Conservation (phyloP, 2,888 invertebrate genomes). For the Bellardia bayeri region DNA sequence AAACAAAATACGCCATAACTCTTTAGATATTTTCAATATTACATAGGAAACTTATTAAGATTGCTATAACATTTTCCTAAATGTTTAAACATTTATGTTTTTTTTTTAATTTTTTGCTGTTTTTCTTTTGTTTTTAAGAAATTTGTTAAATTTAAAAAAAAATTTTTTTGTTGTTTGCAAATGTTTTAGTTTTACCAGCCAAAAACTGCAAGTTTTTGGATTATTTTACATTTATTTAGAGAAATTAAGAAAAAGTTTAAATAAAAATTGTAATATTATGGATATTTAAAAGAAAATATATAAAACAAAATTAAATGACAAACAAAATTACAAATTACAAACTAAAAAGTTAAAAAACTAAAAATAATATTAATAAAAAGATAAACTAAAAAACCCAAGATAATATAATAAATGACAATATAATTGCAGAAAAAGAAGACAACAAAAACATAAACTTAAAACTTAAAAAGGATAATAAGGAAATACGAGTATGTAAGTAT, state of each 20-base stretch:
- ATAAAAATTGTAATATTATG: slow-evolving; percentile 45
- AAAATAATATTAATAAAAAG: slow-evolving; percentile 41
- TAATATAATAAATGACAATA: slow-evolving; percentile 51
- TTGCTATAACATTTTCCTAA: too few species aligned
- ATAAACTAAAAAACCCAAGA: slow-evolving; percentile 59
- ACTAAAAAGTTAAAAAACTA: slow-evolving; percentile 10
- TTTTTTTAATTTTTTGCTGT: background rate
- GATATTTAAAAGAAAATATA: slow-evolving; percentile 49
- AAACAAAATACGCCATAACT: too few species aligned
- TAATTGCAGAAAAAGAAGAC: slow-evolving; percentile 28
- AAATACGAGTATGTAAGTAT: background rate
- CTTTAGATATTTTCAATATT: too few species aligned
- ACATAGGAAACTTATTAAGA: too few species aligned
- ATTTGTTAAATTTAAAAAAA: background rate
- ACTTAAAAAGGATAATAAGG: too few species aligned
- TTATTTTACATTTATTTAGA: slow-evolving; percentile 49
- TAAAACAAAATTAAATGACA: slow-evolving; percentile 51
- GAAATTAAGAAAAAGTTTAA: slow-evolving; percentile 21
- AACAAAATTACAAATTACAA: slow-evolving; percentile 66
- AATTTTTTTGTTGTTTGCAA: slow-evolving; percentile 9
- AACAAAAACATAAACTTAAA: slow-evolving; percentile 1
- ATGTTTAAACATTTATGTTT: too few species aligned
- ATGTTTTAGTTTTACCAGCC: background rate
- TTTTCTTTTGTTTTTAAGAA: slow-evolving; percentile 3
- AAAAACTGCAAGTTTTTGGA: slow-evolving; percentile 20